A percentile compares a stretch with the other conserved stretches of the same genome.
These are phyloP conservation scores for Tinea pellionella DNA, from an alignment of 2,888 invertebrate genomes.

Conservation along the genomic window DNA sequence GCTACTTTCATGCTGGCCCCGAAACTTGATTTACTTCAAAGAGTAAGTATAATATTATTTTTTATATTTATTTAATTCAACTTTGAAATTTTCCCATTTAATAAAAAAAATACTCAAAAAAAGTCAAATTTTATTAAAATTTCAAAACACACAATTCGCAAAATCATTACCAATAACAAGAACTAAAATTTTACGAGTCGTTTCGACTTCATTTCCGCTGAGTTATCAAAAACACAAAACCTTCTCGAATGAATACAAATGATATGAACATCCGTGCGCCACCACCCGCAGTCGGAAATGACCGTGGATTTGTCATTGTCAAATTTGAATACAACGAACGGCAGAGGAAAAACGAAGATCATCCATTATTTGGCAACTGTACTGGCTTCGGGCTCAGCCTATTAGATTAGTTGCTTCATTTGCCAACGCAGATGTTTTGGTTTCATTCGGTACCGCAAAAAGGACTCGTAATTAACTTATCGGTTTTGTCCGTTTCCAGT, in stretches of 20 bases:
- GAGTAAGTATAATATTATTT: too few species aligned
- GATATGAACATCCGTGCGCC: conserved; percentile 50
- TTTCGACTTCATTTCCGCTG: conserved; percentile 28
- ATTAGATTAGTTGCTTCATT: conserved; percentile 12
- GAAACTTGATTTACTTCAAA: too few species aligned
- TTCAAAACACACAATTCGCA: too few species aligned
- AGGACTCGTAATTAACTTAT: not conserved
- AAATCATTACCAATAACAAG: not conserved
- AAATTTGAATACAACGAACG: conserved; percentile 60
- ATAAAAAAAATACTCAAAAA: too few species aligned
- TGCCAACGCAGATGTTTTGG: conserved; percentile 9
- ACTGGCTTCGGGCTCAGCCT: not conserved
- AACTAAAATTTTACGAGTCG: not conserved
- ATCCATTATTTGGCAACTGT: conserved; percentile 39
- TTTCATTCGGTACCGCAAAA: not conserved
- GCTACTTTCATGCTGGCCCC: too few species aligned
- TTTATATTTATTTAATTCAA: too few species aligned
- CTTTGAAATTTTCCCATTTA: too few species aligned
- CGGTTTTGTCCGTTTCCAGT: not conserved
- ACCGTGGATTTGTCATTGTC: conserved; percentile 63
- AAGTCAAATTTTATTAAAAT: too few species aligned
- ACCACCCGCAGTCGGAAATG: conserved; percentile 47
- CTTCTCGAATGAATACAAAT: conserved; percentile 60
- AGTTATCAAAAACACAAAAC: conserved; percentile 37
- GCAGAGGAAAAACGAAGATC: conserved; percentile 61